Percentiles rank a stretch among this genome's conserved stretches.
phyloP scores from a whole-genome alignment of 2,797 vertebrate species.

The Moxostoma hubbsi region DNA sequence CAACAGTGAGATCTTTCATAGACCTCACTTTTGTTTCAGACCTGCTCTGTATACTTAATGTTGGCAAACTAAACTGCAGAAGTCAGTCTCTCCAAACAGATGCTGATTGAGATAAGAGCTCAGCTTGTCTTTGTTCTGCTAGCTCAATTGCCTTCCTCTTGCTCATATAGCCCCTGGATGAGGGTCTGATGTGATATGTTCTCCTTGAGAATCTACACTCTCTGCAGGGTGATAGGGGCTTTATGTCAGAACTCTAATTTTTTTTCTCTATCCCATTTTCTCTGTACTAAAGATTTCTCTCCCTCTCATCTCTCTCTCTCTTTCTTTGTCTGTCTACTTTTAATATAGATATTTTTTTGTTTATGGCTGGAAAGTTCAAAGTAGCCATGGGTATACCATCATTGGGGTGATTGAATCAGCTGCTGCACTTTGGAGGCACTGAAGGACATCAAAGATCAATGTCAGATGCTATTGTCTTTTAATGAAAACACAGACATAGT shows the following conservation, averaged over 20 bases:
- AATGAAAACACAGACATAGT: slow-evolving; percentile 1
- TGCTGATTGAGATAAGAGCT: slow-evolving; percentile 47
- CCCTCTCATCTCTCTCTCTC: background rate
- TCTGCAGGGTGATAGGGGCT: slow-evolving; percentile 36
- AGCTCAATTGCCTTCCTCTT: slow-evolving; percentile 28
- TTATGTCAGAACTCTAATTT: background rate
- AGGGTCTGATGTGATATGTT: slow-evolving; percentile 32
- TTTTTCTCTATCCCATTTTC: too few species aligned
- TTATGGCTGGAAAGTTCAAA: slow-evolving; percentile 56
- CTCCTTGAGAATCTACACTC: slow-evolving; percentile 27
- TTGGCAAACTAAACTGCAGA: slow-evolving; percentile 14
- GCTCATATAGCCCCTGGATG: slow-evolving; percentile 23
- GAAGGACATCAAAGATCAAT: slow-evolving; percentile 43
- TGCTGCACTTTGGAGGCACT: background rate
- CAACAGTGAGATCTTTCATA: slow-evolving; percentile 8
- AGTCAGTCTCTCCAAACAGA: slow-evolving; percentile 38
- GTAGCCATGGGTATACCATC: slow-evolving; percentile 22
- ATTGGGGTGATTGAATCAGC: slow-evolving; percentile 32
- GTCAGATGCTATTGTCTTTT: slow-evolving; percentile 11
- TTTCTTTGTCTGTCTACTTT: slow-evolving; percentile 12
- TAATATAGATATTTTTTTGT: slow-evolving; percentile 51
- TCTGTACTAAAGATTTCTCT: too few species aligned
- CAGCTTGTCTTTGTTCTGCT: slow-evolving; percentile 44
- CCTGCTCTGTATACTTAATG: slow-evolving; percentile 8
- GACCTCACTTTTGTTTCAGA: slow-evolving; percentile 11